Evolutionary conservation across 2,113 vertebrate species (phyloP).

Genomic region (Melanostigma gelatinosum): DNA sequence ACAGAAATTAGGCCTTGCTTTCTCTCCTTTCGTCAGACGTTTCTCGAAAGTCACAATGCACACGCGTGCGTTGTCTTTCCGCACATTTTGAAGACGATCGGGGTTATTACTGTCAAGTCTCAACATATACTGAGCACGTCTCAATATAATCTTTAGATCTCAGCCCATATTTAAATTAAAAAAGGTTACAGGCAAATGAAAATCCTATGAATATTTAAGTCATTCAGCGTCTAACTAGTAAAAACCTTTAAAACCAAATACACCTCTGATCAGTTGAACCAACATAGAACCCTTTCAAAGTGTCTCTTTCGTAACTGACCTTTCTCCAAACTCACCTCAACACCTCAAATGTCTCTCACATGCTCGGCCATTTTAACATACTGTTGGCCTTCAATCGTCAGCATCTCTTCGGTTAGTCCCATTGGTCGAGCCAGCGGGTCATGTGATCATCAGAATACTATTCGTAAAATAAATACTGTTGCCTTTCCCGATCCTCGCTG

Average conservation of each 20-base stretch:
- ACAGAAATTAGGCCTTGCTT: not conserved
- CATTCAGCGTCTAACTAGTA: constrained; percentile 52
- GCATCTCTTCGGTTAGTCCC: constrained; percentile 17
- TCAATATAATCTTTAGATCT: constrained; percentile 33
- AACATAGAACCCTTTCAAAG: constrained; percentile 23
- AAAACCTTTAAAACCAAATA: constrained; percentile 6
- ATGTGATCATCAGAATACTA: constrained; percentile 60
- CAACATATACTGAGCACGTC: too few relatives aligned
- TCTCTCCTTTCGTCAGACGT: constrained; percentile 1
- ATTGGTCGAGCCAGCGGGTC: constrained; percentile 39
- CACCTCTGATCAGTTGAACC: constrained; percentile 1
- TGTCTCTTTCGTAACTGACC: constrained; percentile 35
- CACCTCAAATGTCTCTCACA: constrained; percentile 46
- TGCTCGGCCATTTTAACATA: constrained; percentile 39
- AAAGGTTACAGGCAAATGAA: constrained; percentile 42
- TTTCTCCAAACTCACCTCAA: constrained; percentile 29
- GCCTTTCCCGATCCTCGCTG: constrained; percentile 43
- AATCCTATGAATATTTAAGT: constrained; percentile 51
- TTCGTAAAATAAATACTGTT: constrained; percentile 78
- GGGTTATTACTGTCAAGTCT: constrained; percentile 3
- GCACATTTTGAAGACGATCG: constrained; percentile 5
- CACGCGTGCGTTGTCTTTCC: not conserved
- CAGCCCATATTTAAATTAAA: constrained; percentile 28
- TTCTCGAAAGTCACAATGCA: constrained; percentile 9
- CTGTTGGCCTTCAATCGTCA: constrained; percentile 40